Evolutionary conservation across 2,888 invertebrate species (phyloP), one percentile per base, ranked within the genome.

Genomic region (Hipparchia semele): DNA sequence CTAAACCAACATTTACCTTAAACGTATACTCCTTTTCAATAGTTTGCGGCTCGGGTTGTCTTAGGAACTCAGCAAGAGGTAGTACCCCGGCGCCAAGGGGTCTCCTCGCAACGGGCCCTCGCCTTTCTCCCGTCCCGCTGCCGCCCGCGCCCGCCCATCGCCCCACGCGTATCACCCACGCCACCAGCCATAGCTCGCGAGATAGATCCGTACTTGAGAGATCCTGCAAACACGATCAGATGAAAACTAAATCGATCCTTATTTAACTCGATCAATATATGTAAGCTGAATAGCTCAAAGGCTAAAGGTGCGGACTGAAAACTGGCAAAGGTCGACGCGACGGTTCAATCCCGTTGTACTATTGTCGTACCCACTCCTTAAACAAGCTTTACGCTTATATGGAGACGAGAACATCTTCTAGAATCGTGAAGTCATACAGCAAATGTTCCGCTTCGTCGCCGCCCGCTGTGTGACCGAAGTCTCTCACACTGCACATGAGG

Each of bases 391-490:
- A 39, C 39, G 39, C 39, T 39, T 39, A 39, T 39, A 39, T 39
- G 39, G 39, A 39, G 5, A 5, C 3, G 39, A 39, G 39, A 39
- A 5, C 39, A 39, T 39, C 39, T 39, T 39, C 39, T 1, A 39
- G 39, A 39, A 39, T 39, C 39, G 1, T 39, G 1, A 2, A 5
- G 39, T 49, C 8, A 49, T 97, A 97, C 82, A 99, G 96, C 81
- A 97, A 96, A n/a, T 98, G 95, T 89, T 98, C 98, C 0, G 97
- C 97, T 84, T 98, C 98, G 87, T 99, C 98, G 0, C 98, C 98
- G 0, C 97, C 97, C 2, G 98, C 96, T 68, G 97, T 96, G 86
- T 97, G 97, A 0, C 97, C 97, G 86, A 98, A 98, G 88, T 98
- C 97, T 13, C 98, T 94, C 96, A 98, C 97, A 84, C 97, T 97